Percentiles rank a stretch among this genome's conserved stretches.
Conservation (phyloP, 2,113 vertebrate species). For the Axis porcinus region DNA sequence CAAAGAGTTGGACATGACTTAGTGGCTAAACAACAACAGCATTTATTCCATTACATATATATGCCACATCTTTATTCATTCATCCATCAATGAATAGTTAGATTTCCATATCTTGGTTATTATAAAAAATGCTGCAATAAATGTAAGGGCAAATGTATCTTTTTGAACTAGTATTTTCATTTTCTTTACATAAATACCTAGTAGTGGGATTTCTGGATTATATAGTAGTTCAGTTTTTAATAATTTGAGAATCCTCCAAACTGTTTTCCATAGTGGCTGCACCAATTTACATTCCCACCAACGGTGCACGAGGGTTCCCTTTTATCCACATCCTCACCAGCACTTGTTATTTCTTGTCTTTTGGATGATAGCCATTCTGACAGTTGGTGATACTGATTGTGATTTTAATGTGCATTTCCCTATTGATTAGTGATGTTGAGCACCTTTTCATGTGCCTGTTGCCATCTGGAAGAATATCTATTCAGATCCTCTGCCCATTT, state of each 20-base stretch:
- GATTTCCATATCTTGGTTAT: neutral
- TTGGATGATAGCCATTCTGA: neutral
- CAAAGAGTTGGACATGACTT: neutral
- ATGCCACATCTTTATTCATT: neutral
- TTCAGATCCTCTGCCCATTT: neutral
- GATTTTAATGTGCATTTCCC: neutral
- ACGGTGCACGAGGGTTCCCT: neutral
- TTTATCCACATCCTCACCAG: neutral
- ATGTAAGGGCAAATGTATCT: neutral
- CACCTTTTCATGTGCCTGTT: neutral
- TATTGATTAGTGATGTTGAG: neutral
- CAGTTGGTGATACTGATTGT: neutral
- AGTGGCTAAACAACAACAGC: neutral
- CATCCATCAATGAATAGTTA: neutral
- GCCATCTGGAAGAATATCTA: neutral
- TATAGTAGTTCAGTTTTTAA: neutral
- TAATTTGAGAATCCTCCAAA: neutral
- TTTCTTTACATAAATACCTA: neutral
- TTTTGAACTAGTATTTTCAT: neutral
- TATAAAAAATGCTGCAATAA: neutral
- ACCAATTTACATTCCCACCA: neutral
- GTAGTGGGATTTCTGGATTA: neutral
- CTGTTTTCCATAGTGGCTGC: neutral
- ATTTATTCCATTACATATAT: neutral
- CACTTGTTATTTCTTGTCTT: neutral